Evolutionary conservation across 23 tunicate genomes (phyloP), one percentile per base, ranked within the genome.

Genomic region (Diplosoma virens): DNA sequence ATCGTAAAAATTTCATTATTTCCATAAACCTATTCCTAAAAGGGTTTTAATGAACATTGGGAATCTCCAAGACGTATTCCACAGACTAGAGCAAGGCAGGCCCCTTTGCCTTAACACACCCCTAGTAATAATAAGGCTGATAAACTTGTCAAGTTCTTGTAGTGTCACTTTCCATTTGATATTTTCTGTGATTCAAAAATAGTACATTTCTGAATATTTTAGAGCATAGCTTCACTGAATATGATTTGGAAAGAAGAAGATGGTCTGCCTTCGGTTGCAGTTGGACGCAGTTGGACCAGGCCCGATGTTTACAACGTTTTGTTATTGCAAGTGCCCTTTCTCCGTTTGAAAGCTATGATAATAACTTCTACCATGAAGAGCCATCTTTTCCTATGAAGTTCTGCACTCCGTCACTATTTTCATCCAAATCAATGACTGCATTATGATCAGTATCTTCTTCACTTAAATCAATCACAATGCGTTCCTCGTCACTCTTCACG

Each of bases 51-150:
- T 58, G 21, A n/a, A n/a, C 65, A 58, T 58, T 58, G 21, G 21
- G 65, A 6, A 20, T 22, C 65, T 22, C 65, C 16, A 58, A 58
- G 65, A 58, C 26, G 65, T 58, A n/a, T 58, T 58, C 65, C 65
- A 58, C 65, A 58, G 65, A 58, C 65, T 58, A 58, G 21, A 58
- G 16, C 65, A 58, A 58, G 65, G 65, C 65, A 58, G 21, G 65
- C 21, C 65, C 21, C 65, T 58, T 58, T 58, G 65, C 65, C 21
- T 22, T 58, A 58, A 58, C 65, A 58, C 65, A 58, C 21, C 26
- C 26, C 65, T 58, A 46, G 52, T 46, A 46, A 46, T 46, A 46
- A 46, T 46, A 46, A 46, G 52, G 52, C 52, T 16, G 16, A 46
- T 46, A 46, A 46, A 46, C 52, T 46, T 46, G 52, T 46, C 52